Base-by-base conservation (phyloP, 2,113 vertebrate species). In the Odocoileus hemionus region DNA sequence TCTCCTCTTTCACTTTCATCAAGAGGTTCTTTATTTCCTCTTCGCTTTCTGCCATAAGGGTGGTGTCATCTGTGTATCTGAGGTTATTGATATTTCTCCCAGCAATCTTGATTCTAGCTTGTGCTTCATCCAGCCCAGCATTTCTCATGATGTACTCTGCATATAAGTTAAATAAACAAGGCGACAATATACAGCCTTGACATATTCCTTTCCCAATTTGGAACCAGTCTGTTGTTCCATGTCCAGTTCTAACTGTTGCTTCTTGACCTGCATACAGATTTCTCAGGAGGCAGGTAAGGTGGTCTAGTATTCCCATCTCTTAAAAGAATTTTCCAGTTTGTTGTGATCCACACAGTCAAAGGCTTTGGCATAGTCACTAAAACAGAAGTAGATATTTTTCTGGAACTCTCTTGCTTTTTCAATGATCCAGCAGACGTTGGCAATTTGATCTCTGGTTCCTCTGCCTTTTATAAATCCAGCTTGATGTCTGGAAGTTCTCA, bases 351-450 rank as follows among this genome's bases (percentile, higher is more conserved):
- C 64, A 67, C 33, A 36, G 64, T 36, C 33, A 67, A 67, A 67
- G 64, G 33, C 33, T 36, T 67, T 67, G 17, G 33, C 17, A 36
- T 5, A 67, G 33, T 67, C 33, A 36, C 10, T 36, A 67, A 36
- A 67, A n/a, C 64, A 36, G 17, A 67, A 67, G 4, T 21, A 36
- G 64, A 67, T n/a, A 9, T 67, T 67, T 36, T 67, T 67, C 64
- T 36, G 33, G 33, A 67, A 67, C 64, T 21, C 64, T 67, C 33
- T 67, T 36, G 33, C 64, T 67, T 67, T 67, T 36, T 67, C 17
- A 5, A 36, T 67, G 33, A 67, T 67, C 64, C 17, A 36, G 33
- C 0, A 0, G 8, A 67, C 0, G 0, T 21, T 67, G 64, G 17
- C 64, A 67, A 21, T 67, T 36, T 67, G n/a, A 67, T 67, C 64